Evolutionary conservation across 2,113 vertebrate species (phyloP).

Genomic region (Probosciger aterrimus): DNA sequence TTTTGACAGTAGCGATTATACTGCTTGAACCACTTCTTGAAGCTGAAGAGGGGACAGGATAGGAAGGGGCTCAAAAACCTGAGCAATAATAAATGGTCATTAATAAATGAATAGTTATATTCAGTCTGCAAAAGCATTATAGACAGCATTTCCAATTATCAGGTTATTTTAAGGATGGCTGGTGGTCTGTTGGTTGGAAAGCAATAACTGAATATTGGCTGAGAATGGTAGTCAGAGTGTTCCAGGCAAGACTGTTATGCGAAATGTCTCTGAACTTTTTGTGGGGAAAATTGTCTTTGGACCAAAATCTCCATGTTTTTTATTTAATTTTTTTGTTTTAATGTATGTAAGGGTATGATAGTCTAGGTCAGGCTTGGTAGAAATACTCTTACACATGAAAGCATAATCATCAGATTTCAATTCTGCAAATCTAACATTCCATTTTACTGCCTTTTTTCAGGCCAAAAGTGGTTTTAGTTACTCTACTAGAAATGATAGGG

Average conservation of each 20-base stretch:
- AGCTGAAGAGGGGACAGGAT: background rate
- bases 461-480: background rate
- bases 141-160: background rate
- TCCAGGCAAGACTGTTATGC: background rate
- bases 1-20: background rate
- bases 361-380: background rate
- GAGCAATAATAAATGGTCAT: background rate
- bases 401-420: background rate
- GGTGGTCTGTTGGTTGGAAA: background rate
- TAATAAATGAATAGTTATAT: background rate
- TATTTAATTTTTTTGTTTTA: background rate
- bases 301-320: rapidly evolving
- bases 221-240: background rate
- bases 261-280: background rate
- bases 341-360: background rate
- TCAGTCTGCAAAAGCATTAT: background rate
- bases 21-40: background rate
- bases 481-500: background rate
- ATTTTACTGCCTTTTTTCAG: background rate
- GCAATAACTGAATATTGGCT: background rate
- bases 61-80: background rate
- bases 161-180: background rate
- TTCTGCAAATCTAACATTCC: background rate
- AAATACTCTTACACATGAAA: background rate
- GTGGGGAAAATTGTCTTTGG: background rate